Conservation (phyloP, 2,888 invertebrate species). For the Melolontha melolontha region DNA sequence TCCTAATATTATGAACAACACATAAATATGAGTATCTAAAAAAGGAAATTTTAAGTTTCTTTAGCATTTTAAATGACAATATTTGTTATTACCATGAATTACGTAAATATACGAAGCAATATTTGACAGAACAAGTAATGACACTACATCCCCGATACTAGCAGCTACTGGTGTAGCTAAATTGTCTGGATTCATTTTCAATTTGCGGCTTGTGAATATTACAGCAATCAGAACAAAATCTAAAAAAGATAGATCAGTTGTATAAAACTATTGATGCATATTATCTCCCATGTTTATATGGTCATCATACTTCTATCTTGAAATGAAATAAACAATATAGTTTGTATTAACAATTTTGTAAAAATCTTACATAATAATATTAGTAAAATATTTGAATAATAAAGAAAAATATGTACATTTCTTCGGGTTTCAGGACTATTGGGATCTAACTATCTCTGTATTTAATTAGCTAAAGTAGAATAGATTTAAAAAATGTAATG, state of each 20-base stretch:
- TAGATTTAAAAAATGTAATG: no score
- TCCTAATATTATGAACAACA: slow-evolving; percentile 78
- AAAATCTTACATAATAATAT: no score
- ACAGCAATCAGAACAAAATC: slow-evolving; percentile 93
- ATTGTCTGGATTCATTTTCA: slow-evolving; percentile 95
- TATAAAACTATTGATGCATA: no score
- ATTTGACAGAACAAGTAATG: slow-evolving; percentile 85
- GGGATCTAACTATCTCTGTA: no score
- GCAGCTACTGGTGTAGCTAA: slow-evolving; percentile 97
- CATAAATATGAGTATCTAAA: slow-evolving; percentile 78
- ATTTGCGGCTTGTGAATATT: slow-evolving; percentile 84
- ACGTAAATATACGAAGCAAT: slow-evolving; percentile 83
- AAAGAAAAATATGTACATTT: no score
- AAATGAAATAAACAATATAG: no score
- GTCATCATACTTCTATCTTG: no score
- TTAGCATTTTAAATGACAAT: background rate
- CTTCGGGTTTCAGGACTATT: no score
- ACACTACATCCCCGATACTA: slow-evolving; percentile 94
- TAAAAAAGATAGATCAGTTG: slow-evolving; percentile 59
- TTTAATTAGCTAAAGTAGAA: no score
- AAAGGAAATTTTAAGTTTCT: slow-evolving; percentile 2
- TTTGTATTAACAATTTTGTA: no score
- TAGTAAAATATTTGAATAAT: no score
- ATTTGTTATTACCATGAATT: slow-evolving; percentile 71
- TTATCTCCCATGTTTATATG: no score